Conservation (phyloP, 2,797 vertebrate species). For the Octomys mimax region DNA sequence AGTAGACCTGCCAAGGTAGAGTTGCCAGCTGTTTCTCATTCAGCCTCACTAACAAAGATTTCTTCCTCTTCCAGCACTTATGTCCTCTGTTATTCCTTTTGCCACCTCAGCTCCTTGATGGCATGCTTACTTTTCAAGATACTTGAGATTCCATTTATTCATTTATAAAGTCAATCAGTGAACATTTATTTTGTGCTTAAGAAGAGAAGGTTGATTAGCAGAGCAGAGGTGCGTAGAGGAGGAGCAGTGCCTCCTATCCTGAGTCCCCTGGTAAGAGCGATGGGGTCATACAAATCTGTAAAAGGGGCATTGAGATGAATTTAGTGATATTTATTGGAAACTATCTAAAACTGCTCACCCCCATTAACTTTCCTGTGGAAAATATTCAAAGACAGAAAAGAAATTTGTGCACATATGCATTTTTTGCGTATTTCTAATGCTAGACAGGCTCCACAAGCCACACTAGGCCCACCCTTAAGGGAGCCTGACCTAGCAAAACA, state of each 20-base stretch:
- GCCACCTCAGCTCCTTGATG: too few species aligned
- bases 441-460: neutral
- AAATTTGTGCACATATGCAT: neutral
- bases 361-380: slow-evolving; percentile 47
- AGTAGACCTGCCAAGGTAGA: too few species aligned
- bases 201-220: neutral
- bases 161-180: slow-evolving; percentile 16
- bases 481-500: too few species aligned
- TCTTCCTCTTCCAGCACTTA: too few species aligned
- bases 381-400: slow-evolving; percentile 46
- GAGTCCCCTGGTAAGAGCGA: neutral
- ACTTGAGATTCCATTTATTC: neutral
- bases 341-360: neutral
- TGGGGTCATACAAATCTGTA: neutral
- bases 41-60: too few species aligned
- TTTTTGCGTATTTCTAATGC: neutral
- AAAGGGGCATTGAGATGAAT: slow-evolving; percentile 35
- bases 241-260: neutral
- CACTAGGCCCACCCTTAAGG: too few species aligned
- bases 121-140: too few species aligned
- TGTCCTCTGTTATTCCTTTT: too few species aligned
- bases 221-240: neutral
- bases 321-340: slow-evolving; percentile 14
- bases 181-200: slow-evolving; percentile 38
- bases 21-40: too few species aligned